Conservation (phyloP, 2,113 vertebrate species). For the Gymnobelideus leadbeateri region DNA sequence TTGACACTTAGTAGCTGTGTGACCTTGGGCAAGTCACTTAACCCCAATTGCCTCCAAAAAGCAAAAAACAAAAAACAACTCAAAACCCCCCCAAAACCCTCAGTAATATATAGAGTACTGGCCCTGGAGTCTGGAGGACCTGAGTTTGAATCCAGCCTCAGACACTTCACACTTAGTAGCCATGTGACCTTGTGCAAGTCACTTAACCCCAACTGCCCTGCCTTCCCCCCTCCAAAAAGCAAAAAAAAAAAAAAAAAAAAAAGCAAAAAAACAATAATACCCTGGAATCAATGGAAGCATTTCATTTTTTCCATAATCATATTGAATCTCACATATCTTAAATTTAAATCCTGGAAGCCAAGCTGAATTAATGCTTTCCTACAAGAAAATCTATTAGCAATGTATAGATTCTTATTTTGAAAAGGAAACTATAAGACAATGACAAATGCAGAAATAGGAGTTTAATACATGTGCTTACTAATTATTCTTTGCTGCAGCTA, state of each 20-base stretch:
- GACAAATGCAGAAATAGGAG: slow-evolving; percentile 13
- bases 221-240: no score
- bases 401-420: slow-evolving; percentile 14
- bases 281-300: slow-evolving; percentile 44
- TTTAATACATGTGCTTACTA: slow-evolving; percentile 49
- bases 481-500: slow-evolving; percentile 23
- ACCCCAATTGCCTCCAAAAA: no score
- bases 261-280: slow-evolving; percentile 12
- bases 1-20: no score
- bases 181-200: no score
- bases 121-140: no score
- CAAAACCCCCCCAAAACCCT: no score
- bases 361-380: slow-evolving; percentile 37
- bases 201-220: no score
- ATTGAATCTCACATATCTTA: slow-evolving; percentile 12
- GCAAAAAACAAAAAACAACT: no score
- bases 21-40: no score
- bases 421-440: slow-evolving; percentile 12
- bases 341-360: slow-evolving; percentile 19
- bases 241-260: not conserved
- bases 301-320: slow-evolving; percentile 39
- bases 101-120: no score
- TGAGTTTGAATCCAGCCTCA: no score
- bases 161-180: no score
- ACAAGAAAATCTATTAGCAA: slow-evolving; percentile 14